Conservation (phyloP, 2,888 invertebrate genomes). For the Operophtera brumata region DNA sequence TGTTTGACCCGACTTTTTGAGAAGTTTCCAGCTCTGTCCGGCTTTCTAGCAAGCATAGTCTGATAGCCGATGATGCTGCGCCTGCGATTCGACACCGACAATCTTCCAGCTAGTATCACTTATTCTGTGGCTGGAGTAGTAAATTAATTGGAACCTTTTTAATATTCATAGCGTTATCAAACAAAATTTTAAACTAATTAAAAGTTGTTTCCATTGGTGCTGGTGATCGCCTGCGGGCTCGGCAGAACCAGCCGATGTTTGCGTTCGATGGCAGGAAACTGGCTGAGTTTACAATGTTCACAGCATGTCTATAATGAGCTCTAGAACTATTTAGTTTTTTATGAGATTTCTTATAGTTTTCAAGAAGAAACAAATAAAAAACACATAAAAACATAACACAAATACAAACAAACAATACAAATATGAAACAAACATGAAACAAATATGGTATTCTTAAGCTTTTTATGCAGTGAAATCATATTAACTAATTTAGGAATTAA, state of each 20-base stretch:
- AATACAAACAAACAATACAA: too few relatives aligned
- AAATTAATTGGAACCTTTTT: slow-evolving; percentile 72
- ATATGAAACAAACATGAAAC: too few relatives aligned
- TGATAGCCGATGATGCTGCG: slow-evolving; percentile 26
- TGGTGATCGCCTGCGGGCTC: slow-evolving; percentile 25
- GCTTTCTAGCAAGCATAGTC: slow-evolving; percentile 2
- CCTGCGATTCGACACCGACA: slow-evolving; percentile 39
- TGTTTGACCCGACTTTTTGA: background rate
- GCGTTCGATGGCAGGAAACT: slow-evolving; percentile 19
- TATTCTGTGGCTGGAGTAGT: slow-evolving; percentile 53
- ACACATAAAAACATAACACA: too few relatives aligned
- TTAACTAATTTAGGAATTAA: too few relatives aligned
- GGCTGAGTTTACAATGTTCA: too few relatives aligned
- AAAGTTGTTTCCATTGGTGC: slow-evolving; percentile 68
- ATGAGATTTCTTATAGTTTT: too few relatives aligned
- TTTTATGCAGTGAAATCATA: too few relatives aligned
- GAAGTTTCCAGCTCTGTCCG: background rate
- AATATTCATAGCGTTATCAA: slow-evolving; percentile 78
- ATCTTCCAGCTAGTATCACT: background rate
- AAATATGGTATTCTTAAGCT: too few relatives aligned
- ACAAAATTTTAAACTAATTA: slow-evolving; percentile 77
- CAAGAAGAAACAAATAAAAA: too few relatives aligned
- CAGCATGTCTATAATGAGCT: too few relatives aligned
- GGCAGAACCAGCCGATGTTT: slow-evolving; percentile 20
- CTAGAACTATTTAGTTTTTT: too few relatives aligned